Base-by-base conservation (phyloP, 2,888 invertebrate species). In the Branchipolynoe longqiensis region DNA sequence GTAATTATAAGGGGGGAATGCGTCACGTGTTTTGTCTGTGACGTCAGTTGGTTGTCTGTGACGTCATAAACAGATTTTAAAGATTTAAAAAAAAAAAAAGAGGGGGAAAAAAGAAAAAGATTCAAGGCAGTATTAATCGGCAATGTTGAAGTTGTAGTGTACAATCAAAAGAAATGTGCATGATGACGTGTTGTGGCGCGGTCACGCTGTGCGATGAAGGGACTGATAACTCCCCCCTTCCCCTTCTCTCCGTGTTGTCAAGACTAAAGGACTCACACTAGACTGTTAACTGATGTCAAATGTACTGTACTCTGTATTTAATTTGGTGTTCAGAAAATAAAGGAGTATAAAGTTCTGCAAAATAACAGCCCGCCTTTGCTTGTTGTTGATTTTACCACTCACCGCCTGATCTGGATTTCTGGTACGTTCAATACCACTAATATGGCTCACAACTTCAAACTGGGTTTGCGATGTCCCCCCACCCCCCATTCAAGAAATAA, bases 281-380 rank as follows among this genome's bases (percentile, higher is more conserved):
- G 78, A 78, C 78, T 41, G 78, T 78, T 78, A 78, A 41, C 78
- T 78, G 41, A 69, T 78, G 78, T 78, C 78, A 78, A 78, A 78
- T 54, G 78, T 78, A 78, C 78, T 78, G 78, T 78, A 78, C 78
- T 78, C 78, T 78, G 78, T 78, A 78, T 78, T 78, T 78, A 78
- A 78, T 78, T 78, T 78, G 78, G 78, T 78, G 78, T 78, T 78
- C 78, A 78, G 78, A 78, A 78, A 78, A 78, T 78, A 78, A 78
- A 78, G 78, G 78, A 78, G 78, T 78, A 78, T 78, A 78, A 78
- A 78, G 78, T 78, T 78, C 78, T 78, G 78, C 78, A 78, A 78
- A 78, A 69, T 69, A 78, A 78, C 54, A 78, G 54, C 78, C 28
- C 48, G 78, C 78, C 54, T 78, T n/a, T 4, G 78, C 78, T 78